A percentile compares a stretch with the other conserved stretches of the same genome.
Evolutionary conservation across 2,888 invertebrate species (phyloP).

Genomic region (Hypomecis punctinalis): DNA sequence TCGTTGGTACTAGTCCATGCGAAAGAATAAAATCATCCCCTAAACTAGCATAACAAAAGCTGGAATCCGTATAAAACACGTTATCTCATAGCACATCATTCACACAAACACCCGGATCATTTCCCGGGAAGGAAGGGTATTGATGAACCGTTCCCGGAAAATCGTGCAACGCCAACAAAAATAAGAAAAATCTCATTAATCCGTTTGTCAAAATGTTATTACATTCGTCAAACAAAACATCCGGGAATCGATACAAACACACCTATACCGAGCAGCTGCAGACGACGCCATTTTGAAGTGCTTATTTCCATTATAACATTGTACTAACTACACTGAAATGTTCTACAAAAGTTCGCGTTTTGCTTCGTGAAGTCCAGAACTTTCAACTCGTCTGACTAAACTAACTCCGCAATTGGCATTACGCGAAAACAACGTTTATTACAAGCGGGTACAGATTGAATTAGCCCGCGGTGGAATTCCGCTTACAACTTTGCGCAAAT

Average conservation of each 20-base stretch:
- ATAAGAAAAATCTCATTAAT: slow-evolving; percentile 46
- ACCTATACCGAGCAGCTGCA: slow-evolving; percentile 72
- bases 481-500: slow-evolving; percentile 83
- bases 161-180: slow-evolving; percentile 31
- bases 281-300: slow-evolving; percentile 84
- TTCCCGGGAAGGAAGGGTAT: slow-evolving; percentile 6
- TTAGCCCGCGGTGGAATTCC: slow-evolving; percentile 78
- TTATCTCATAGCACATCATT: slow-evolving; percentile 13
- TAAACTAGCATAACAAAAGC: background rate
- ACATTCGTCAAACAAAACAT: slow-evolving; percentile 62
- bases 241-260: slow-evolving; percentile 67
- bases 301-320: slow-evolving; percentile 86
- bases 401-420: slow-evolving; percentile 80
- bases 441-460: slow-evolving; percentile 83
- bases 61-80: background rate
- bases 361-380: slow-evolving; percentile 85
- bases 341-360: slow-evolving; percentile 85
- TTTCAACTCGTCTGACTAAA: slow-evolving; percentile 73
- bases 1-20: too few species aligned
- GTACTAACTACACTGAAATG: slow-evolving; percentile 86
- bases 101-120: slow-evolving; percentile 17
- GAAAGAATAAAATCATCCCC: too few species aligned
- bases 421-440: slow-evolving; percentile 84
- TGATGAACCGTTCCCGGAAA: slow-evolving; percentile 33
- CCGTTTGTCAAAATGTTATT: slow-evolving; percentile 54